Conservation (phyloP, 2,888 invertebrate species). For the Teinopalpus imperialis region DNA sequence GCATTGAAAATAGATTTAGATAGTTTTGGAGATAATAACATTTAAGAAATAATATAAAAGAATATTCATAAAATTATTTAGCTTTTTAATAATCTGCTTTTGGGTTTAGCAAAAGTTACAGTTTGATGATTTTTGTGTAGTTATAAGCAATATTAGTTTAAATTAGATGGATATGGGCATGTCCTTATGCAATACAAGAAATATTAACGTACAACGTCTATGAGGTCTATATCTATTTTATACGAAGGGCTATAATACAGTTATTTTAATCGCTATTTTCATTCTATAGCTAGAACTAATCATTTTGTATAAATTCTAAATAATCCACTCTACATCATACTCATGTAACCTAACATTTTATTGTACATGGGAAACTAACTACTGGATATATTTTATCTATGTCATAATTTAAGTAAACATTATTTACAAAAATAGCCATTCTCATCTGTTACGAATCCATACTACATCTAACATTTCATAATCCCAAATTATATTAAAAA, state of each 20-base stretch:
- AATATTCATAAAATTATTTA: background rate
- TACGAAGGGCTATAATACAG: slow-evolving; percentile 68
- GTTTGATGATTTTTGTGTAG: slow-evolving; percentile 15
- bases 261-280: slow-evolving; percentile 64
- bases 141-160: slow-evolving; percentile 33
- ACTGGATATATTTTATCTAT: slow-evolving; percentile 74
- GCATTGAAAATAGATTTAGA: slow-evolving; percentile 36
- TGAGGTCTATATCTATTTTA: slow-evolving; percentile 55
- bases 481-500: slow-evolving; percentile 40
- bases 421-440: slow-evolving; percentile 80
- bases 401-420: slow-evolving; percentile 76
- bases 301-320: slow-evolving; percentile 79
- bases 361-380: slow-evolving; percentile 79
- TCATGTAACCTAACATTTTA: slow-evolving; percentile 76
- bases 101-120: too few species aligned
- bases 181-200: slow-evolving; percentile 46
- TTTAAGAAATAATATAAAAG: too few species aligned
- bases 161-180: slow-evolving; percentile 38
- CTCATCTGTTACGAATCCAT: slow-evolving; percentile 59
- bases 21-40: too few species aligned
- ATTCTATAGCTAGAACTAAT: slow-evolving; percentile 66
- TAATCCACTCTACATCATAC: slow-evolving; percentile 64
- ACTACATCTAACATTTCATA: slow-evolving; percentile 50
- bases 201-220: slow-evolving; percentile 53
- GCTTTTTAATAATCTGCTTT: background rate